Base-by-base conservation (phyloP, 1,140 invertebrate species). In the Lethrus apterus region DNA sequence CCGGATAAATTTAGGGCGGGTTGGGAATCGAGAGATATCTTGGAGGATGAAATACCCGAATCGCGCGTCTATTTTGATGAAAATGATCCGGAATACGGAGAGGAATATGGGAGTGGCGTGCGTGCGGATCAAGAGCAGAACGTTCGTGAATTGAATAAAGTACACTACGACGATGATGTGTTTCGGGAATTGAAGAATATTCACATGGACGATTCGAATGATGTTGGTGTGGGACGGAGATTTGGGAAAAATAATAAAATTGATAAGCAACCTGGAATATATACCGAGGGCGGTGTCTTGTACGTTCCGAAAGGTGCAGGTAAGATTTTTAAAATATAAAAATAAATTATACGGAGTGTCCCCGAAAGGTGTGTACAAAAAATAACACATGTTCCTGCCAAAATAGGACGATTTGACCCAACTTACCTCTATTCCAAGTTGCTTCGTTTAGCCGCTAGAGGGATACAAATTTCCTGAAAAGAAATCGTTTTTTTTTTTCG, bases 251-350 rank as follows among this genome's bases (percentile, higher is more conserved):
- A 55, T 26, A 51, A 55, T 13, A 49, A 55, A 44, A 29, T 50
- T 48, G 31, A 50, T 23, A 35, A 48, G 11, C 29, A 52, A 14
- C 43, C 35, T 14, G 67, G 69, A 7, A 64, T 78, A 1, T 83
- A 76, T 53, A 77, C 76, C 0, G 81, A 84, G 63, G 81, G 79
- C 10, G 81, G 81, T 10, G 51, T 79, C 1, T 69, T 83, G 0
- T 68, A 73, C 43, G 45, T 44, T 11, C 45, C 48, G 1, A 29
- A 42, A 15, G n/a, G n/a, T n/a, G n/a, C n/a, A 23, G 19, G 15
- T 23, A 36, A 20, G n/a, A n/a, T n/a, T n/a, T n/a, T n/a, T n/a
- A n/a, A n/a, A n/a, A n/a, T n/a, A n/a, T n/a, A n/a, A n/a, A n/a
- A n/a, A n/a, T n/a, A n/a, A n/a, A n/a, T n/a, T n/a, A n/a, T n/a